Base-by-base conservation (phyloP, 1,140 invertebrate genomes). In the Gonioctena quinquepunctata region DNA sequence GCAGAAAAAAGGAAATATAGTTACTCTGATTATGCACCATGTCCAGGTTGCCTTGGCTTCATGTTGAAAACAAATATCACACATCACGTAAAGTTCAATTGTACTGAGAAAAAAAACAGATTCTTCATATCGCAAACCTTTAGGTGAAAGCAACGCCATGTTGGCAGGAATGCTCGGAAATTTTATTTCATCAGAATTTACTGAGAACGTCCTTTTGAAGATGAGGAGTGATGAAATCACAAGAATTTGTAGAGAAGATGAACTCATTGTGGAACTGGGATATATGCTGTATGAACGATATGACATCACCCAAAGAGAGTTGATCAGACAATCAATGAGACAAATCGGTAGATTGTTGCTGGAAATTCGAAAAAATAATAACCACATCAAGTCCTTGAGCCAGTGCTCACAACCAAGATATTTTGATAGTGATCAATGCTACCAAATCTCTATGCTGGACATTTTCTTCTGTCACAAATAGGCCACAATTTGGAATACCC, bases 271-370 rank as follows among this genome's bases (percentile, higher is more conserved):
- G 49, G 8, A 11, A 27, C 33, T 42, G 16, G 66, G 66, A 60
- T 54, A 27, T 22, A 59, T 68, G 33, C 3, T 68, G 11, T 68
- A 48, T 68, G 66, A 68, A 68, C 57, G 57, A 50, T 68, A 68
- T 60, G 27, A 42, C n/a, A 21, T 13, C 13, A 63, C 68, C 42
- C 16, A 48, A 69, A 63, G 59, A 6, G 56, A 61, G 22, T 57
- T 68, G 19, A 68, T 68, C 23, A 23, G 57, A 18, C 56, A 68
- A 27, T 42, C 56, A 27, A 68, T 68, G 57, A 18, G 66, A 25
- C 66, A 68, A 62, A 26, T 68, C 7, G 66, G 28, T 18, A 60
- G 66, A 26, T 62, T 68, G 49, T 62, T 26, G 13, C 11, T 42
- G 16, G 59, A 68, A 33, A 19, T 68, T 8, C 13, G 8, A 18